These are phyloP conservation scores for Moxostoma hubbsi DNA, from an alignment of 2,797 vertebrate genomes.

Conservation along the genomic window DNA sequence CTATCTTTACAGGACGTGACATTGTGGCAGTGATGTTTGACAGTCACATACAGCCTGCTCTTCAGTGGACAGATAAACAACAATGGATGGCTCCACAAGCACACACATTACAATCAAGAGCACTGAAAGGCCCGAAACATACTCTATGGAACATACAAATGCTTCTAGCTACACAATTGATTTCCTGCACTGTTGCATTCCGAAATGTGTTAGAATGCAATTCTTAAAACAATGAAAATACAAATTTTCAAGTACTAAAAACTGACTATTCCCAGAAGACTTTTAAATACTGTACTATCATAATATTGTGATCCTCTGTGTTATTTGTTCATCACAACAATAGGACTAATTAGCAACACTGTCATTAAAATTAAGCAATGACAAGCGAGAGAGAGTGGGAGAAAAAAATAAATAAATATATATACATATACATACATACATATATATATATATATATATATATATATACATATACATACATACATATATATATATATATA, in stretches of 20 bases:
- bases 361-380: neutral
- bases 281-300: neutral
- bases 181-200: conserved; percentile 3
- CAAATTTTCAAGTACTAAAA: neutral
- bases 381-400: neutral
- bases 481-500: too few relatives aligned
- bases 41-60: neutral
- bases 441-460: too few relatives aligned
- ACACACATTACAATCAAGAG: neutral
- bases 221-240: too few relatives aligned
- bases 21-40: conserved; percentile 17
- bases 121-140: neutral
- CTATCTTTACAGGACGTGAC: conserved; percentile 18
- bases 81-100: neutral
- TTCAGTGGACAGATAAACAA: conserved; percentile 17
- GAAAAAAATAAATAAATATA: neutral
- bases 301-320: neutral
- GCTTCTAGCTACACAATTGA: neutral
- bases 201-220: neutral
- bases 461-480: too few relatives aligned
- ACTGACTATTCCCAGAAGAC: neutral
- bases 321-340: neutral
- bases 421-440: too few relatives aligned
- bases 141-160: neutral
- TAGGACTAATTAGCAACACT: conserved; percentile 4